Base-by-base conservation (phyloP, 2,113 vertebrate species). In the Channa maculata region DNA sequence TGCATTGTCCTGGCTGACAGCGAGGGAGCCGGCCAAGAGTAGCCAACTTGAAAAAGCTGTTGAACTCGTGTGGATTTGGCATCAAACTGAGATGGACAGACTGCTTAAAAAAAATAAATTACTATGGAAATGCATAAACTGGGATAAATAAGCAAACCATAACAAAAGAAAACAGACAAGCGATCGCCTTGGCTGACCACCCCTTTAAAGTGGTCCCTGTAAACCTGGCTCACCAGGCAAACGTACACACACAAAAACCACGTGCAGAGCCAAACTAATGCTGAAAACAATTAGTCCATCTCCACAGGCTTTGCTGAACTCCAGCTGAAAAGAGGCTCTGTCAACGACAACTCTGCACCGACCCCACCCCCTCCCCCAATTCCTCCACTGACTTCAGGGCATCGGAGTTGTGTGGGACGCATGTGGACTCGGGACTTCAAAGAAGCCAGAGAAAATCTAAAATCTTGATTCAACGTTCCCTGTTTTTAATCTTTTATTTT, bases 401-500 rank as follows among this genome's bases (percentile, higher is more conserved):
- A 36, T 68, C 8, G 6, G 49, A 77, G 80, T 13, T 66, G 36
- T 6, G 45, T 71, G 84, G 36, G 86, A 85, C 80, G 75, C 79
- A 77, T 64, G 81, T 79, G 81, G 88, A 90, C 85, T 83, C 58
- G 24, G 71, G 71, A 88, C 77, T 88, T 78, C 13, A 39, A 57
- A 54, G 84, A 88, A 90, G 84, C 89, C 80, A 63, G 84, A 75
- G 80, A 71, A 80, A 79, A 82, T 60, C 80, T 65, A 39, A 65
- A 37, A 64, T 75, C 78, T 77, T 8, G 33, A 83, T 79, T 87
- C 64, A 33, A 55, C 55, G 79, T 89, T 87, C 62, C 64, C 55
- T 39, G 71, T 80, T 85, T 90, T 89, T 89, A 85, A 75, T 46
- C 74, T 83, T 89, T 84, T 73, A 34, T 53, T 90, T 59, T 84